phyloP scores from a whole-genome alignment of 2,888 invertebrate genomes.

The Phaonia tiefii region DNA sequence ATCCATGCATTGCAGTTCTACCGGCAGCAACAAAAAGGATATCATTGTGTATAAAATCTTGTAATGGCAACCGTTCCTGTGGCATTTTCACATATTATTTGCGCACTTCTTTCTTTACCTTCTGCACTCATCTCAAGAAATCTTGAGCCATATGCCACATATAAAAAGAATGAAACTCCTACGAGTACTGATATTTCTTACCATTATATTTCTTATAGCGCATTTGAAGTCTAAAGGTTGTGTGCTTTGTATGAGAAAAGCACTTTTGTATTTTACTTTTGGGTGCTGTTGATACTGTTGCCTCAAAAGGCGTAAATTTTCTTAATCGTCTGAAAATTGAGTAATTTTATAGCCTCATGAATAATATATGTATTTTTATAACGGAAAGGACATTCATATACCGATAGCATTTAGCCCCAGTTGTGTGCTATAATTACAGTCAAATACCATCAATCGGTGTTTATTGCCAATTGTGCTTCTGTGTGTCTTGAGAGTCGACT shows the following conservation, averaged over 20 bases:
- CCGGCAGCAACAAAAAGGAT: constrained; percentile 36
- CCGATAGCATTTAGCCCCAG: background rate
- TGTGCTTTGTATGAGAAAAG: background rate
- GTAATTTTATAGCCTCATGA: constrained; percentile 80
- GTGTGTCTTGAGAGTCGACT: background rate
- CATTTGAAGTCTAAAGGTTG: constrained; percentile 11
- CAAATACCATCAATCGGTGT: constrained; percentile 52
- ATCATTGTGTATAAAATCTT: constrained; percentile 54
- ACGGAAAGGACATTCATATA: constrained; percentile 42
- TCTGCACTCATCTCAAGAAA: constrained; percentile 44
- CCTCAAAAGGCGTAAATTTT: constrained; percentile 79
- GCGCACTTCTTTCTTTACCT: constrained; percentile 8
- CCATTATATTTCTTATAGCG: constrained; percentile 9
- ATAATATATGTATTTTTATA: constrained; percentile 75
- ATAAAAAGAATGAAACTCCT: constrained; percentile 33
- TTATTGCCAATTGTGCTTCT: constrained; percentile 17
- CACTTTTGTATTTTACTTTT: constrained; percentile 5
- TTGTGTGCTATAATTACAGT: constrained; percentile 54
- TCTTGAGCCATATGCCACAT: constrained; percentile 56
- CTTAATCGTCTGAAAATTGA: constrained; percentile 80
- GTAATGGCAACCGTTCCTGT: constrained; percentile 62
- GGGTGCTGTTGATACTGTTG: constrained; percentile 9
- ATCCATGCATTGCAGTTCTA: constrained; percentile 5
- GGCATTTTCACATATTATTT: constrained; percentile 57
- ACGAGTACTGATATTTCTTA: constrained; percentile 24